Evolutionary conservation across 1,140 invertebrate species (phyloP).

Genomic region (Sarcophaga peregrina): DNA sequence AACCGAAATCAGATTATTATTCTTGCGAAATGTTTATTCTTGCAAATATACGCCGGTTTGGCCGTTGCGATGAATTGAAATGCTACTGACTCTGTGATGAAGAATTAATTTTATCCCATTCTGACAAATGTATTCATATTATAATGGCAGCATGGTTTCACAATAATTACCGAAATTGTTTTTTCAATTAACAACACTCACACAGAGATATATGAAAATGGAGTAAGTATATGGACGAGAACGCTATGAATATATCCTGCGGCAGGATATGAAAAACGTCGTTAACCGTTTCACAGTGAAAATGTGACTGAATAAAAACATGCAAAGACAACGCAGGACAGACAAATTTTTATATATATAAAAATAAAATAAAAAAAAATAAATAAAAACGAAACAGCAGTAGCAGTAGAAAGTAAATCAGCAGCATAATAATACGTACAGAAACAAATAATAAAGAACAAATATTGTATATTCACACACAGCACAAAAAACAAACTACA

Average conservation of each 20-base stretch:
- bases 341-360: not conserved
- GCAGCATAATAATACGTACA: not conserved
- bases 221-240: too few relatives aligned
- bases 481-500: conserved; percentile 4
- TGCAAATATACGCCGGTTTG: too few relatives aligned
- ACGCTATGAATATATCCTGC: conserved; percentile 34
- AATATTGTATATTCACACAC: not conserved
- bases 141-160: too few relatives aligned
- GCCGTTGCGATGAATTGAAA: too few relatives aligned
- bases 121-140: too few relatives aligned
- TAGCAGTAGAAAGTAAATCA: not conserved
- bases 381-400: not conserved
- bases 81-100: too few relatives aligned
- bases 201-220: too few relatives aligned
- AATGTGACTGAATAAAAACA: conserved; percentile 43
- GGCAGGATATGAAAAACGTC: conserved; percentile 26
- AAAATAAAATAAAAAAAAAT: not conserved
- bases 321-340: conserved; percentile 11
- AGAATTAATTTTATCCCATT: too few relatives aligned
- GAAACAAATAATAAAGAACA: not conserved
- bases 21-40: too few relatives aligned
- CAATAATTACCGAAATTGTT: too few relatives aligned
- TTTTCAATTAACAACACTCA: too few relatives aligned
- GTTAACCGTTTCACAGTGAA: conserved; percentile 46
- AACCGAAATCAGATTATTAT: too few relatives aligned